phyloP scores from a whole-genome alignment of 1,140 invertebrate species.

The Drosophila varians region DNA sequence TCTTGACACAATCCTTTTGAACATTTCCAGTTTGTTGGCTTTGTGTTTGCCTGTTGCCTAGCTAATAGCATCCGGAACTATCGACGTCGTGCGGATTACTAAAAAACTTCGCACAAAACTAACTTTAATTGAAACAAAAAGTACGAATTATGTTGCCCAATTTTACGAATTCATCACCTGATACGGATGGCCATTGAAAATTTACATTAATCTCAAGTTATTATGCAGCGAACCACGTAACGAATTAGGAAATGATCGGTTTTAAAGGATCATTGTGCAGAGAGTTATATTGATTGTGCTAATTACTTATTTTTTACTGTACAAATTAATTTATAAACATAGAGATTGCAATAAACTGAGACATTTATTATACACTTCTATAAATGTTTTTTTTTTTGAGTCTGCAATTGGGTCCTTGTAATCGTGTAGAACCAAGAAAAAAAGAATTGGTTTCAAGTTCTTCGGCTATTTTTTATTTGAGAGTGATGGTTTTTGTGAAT shows the following conservation, averaged over 20 bases:
- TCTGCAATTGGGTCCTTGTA: too few species aligned
- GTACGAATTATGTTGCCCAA: slow-evolving; percentile 77
- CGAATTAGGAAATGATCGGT: slow-evolving; percentile 19
- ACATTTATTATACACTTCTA: slow-evolving; percentile 32
- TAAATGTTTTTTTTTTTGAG: not conserved
- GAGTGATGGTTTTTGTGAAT: slow-evolving; percentile 24
- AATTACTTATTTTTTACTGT: slow-evolving; percentile 51
- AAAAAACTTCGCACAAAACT: slow-evolving; percentile 62
- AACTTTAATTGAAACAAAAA: slow-evolving; percentile 73
- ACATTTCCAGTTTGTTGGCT: slow-evolving; percentile 91
- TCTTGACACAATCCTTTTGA: slow-evolving; percentile 37
- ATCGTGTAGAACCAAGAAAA: too few species aligned
- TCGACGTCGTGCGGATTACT: slow-evolving; percentile 86
- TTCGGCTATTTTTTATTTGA: not conserved
- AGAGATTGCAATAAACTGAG: slow-evolving; percentile 63
- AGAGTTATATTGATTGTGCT: slow-evolving; percentile 52
- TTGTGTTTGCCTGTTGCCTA: slow-evolving; percentile 94
- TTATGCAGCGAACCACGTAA: slow-evolving; percentile 21
- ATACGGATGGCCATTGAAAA: slow-evolving; percentile 62
- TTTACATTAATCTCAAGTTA: slow-evolving; percentile 43
- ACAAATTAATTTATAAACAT: slow-evolving; percentile 65
- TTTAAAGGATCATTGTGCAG: slow-evolving; percentile 29
- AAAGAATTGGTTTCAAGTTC: not conserved
- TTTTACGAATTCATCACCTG: slow-evolving; percentile 42
- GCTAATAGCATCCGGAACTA: slow-evolving; percentile 94